Conservation (phyloP, 2,888 invertebrate species). For the Germaria angustata region DNA sequence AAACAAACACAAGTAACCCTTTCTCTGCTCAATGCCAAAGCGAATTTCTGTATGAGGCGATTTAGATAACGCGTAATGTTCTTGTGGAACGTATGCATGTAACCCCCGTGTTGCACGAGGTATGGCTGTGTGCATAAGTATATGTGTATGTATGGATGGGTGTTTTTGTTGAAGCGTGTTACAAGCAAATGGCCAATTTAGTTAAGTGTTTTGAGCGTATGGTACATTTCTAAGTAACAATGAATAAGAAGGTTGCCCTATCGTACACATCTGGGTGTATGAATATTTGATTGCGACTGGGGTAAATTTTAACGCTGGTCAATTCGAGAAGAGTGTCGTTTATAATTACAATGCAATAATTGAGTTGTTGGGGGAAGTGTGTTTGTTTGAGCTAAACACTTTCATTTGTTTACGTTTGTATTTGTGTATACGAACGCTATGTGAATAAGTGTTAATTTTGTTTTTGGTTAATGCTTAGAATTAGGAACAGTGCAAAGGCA, state of each 20-base stretch:
- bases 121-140: too few relatives aligned
- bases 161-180: too few relatives aligned
- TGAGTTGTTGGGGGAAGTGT: not conserved
- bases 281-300: not conserved
- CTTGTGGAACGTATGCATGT: too few relatives aligned
- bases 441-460: constrained; percentile 45
- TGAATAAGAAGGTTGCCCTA: constrained; percentile 31
- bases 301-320: not conserved
- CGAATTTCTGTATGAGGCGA: too few relatives aligned
- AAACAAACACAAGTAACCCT: too few relatives aligned
- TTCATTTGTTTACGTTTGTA: not conserved
- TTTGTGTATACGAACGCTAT: not conserved
- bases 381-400: not conserved
- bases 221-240: constrained; percentile 9
- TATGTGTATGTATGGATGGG: too few relatives aligned
- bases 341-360: not conserved
- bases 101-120: too few relatives aligned
- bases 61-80: too few relatives aligned
- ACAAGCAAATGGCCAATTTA: constrained; percentile 44
- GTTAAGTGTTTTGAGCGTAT: constrained; percentile 46
- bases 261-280: constrained; percentile 34
- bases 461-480: constrained; percentile 26
- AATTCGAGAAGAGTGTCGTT: not conserved
- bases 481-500: not conserved
- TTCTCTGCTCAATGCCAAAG: too few relatives aligned